Percentiles rank a stretch among this genome's conserved stretches.
Evolutionary conservation across 2,113 vertebrate species (phyloP).

Genomic region (Podarcis muralis): DNA sequence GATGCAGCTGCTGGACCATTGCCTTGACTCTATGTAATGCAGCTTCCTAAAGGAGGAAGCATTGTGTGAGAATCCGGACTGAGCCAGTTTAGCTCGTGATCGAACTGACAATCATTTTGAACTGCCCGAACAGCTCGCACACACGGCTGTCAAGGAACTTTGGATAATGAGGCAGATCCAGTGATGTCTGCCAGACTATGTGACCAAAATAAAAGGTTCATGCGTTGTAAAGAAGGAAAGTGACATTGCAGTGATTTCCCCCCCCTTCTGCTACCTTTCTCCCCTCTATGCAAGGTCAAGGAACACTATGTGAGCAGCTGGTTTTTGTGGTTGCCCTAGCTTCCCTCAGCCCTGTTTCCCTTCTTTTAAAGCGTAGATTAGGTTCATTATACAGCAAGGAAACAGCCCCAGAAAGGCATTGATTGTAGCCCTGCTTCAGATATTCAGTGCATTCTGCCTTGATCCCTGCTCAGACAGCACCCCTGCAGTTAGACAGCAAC

Average conservation of each 20-base stretch:
- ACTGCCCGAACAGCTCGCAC: neutral
- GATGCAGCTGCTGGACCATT: too few species aligned
- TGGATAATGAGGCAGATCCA: slow-evolving; percentile 22
- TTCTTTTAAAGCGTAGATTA: neutral
- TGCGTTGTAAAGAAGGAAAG: slow-evolving; percentile 10
- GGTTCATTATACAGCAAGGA: neutral
- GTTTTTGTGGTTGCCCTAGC: neutral
- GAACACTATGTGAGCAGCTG: neutral
- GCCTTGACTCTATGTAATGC: too few species aligned
- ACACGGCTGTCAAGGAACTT: neutral
- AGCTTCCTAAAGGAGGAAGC: neutral
- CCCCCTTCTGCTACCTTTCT: neutral
- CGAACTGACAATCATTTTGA: neutral
- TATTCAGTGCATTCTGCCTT: slow-evolving; percentile 46
- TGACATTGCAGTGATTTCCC: slow-evolving; percentile 21
- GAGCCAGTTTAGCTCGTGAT: neutral
- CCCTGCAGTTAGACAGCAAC: slow-evolving; percentile 48
- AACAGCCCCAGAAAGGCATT: slow-evolving; percentile 42
- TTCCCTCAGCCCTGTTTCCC: neutral
- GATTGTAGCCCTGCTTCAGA: slow-evolving; percentile 47
- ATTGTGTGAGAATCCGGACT: neutral
- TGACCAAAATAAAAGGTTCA: slow-evolving; percentile 35
- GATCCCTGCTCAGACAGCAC: slow-evolving; percentile 45
- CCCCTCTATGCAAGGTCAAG: slow-evolving; percentile 30
- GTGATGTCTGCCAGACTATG: slow-evolving; percentile 18